phyloP scores from a whole-genome alignment of 2,888 invertebrate genomes.

The Noctua janthe region DNA sequence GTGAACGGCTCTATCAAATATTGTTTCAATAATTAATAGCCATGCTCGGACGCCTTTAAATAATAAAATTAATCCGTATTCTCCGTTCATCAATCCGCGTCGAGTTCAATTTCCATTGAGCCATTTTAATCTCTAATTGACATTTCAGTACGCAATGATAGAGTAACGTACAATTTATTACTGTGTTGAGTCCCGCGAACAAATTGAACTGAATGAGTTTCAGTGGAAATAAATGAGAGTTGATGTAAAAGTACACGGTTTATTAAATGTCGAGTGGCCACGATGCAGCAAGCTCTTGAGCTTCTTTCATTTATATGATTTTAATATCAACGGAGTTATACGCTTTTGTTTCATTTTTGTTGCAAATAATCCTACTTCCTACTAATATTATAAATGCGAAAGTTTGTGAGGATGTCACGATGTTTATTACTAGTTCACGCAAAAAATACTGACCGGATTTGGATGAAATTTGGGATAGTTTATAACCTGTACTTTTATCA shows the following conservation, averaged over 20 bases:
- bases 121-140: conserved; percentile 83
- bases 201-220: conserved; percentile 65
- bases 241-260: conserved; percentile 56
- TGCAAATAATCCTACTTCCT: background rate
- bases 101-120: conserved; percentile 77
- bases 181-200: conserved; percentile 57
- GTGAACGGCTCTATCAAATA: conserved; percentile 73
- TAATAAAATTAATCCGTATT: conserved; percentile 80
- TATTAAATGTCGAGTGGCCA: conserved; percentile 53
- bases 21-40: conserved; percentile 77
- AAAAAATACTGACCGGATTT: too few species aligned
- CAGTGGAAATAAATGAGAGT: conserved; percentile 57
- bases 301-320: conserved; percentile 36
- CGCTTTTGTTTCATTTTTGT: conserved; percentile 3
- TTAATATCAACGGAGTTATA: conserved; percentile 24
- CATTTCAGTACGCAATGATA: conserved; percentile 78
- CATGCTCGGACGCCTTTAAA: conserved; percentile 67
- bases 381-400: too few species aligned
- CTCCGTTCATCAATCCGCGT: conserved; percentile 78
- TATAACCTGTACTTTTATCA: too few species aligned
- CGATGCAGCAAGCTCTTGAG: conserved; percentile 57
- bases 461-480: too few species aligned
- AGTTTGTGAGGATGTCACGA: too few species aligned
- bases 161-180: conserved; percentile 77
- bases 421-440: too few species aligned